A percentile compares a stretch with the other conserved stretches of the same genome.
phyloP scores from a whole-genome alignment of 2,113 vertebrate genomes.

The Corythornis madagascariensis region DNA sequence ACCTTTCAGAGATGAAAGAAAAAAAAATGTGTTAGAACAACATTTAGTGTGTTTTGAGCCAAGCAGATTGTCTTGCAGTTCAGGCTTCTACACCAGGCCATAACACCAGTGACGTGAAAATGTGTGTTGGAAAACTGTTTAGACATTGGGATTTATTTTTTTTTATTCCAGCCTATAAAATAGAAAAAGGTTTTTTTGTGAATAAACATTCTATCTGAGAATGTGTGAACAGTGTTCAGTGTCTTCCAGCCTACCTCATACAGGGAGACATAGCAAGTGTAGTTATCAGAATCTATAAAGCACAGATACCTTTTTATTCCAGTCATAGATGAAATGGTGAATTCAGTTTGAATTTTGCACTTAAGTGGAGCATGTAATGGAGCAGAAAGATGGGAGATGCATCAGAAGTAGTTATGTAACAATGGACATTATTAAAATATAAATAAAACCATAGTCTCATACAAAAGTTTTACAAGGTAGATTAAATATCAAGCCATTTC shows the following conservation, averaged over 20 bases:
- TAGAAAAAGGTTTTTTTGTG: background rate
- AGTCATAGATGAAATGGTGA: background rate
- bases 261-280: background rate
- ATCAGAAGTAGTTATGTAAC: background rate
- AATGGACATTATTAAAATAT: background rate
- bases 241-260: background rate
- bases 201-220: background rate
- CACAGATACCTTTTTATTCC: background rate
- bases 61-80: constrained; percentile 44
- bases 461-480: background rate
- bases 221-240: background rate
- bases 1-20: constrained; percentile 48
- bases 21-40: constrained; percentile 37
- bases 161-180: background rate
- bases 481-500: background rate
- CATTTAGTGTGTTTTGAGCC: constrained; percentile 43
- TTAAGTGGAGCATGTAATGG: background rate
- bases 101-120: constrained; percentile 42
- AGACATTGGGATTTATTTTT: background rate
- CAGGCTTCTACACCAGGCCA: constrained; percentile 50
- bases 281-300: background rate
- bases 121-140: constrained; percentile 32
- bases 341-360: background rate
- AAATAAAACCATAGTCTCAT: background rate
- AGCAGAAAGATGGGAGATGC: background rate